Evolutionary conservation across 1,140 invertebrate species (phyloP).

Genomic region (Leptinotarsa defecta): DNA sequence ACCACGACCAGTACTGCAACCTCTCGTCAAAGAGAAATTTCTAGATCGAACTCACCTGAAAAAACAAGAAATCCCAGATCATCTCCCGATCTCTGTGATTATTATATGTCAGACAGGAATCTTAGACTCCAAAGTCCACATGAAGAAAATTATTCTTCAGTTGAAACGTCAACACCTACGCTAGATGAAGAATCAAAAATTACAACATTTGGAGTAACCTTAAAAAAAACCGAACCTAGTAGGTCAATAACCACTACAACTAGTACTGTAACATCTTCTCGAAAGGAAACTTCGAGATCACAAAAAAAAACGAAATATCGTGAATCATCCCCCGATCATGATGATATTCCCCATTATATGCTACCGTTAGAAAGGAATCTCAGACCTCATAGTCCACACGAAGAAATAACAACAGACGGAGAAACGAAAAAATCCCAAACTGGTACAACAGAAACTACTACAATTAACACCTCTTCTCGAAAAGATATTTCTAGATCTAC

Average conservation of each 20-base stretch:
- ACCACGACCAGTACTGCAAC: background rate
- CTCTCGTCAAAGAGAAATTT: background rate
- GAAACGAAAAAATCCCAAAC: background rate
- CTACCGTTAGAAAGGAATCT: slow-evolving; percentile 48
- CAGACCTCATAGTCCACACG: background rate
- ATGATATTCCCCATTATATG: slow-evolving; percentile 53
- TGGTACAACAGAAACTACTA: background rate
- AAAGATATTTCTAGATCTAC: slow-evolving; percentile 22
- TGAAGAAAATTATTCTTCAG: background rate
- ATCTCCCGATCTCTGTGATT: slow-evolving; percentile 41
- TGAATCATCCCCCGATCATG: slow-evolving; percentile 31
- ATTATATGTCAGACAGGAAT: slow-evolving; percentile 52
- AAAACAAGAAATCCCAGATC: slow-evolving; percentile 23
- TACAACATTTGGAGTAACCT: background rate
- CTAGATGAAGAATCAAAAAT: background rate
- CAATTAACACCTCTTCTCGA: background rate
- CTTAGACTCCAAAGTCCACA: background rate
- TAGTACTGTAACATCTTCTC: background rate
- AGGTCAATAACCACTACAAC: background rate
- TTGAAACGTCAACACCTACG: background rate
- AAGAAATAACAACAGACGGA: background rate
- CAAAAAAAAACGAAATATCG: slow-evolving; percentile 17
- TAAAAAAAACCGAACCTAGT: background rate
- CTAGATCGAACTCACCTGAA: slow-evolving; percentile 34
- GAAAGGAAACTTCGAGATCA: background rate